Percentiles rank a stretch among this genome's conserved stretches.
These are phyloP conservation scores for Acarapis woodi DNA, from an alignment of 1,140 invertebrate genomes.

Conservation along the genomic window DNA sequence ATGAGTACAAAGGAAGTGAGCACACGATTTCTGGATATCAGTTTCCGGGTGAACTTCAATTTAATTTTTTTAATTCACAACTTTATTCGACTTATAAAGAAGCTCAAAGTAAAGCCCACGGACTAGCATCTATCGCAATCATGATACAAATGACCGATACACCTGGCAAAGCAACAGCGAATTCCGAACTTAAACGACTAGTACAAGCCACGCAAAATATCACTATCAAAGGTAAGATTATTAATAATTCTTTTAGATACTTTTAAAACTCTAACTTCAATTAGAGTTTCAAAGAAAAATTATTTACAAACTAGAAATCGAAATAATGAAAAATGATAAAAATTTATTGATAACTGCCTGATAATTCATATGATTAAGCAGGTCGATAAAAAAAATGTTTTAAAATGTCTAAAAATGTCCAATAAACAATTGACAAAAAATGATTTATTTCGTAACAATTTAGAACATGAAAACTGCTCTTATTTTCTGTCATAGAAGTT, in stretches of 20 bases:
- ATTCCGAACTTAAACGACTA: slow-evolving; percentile 7
- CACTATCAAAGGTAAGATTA: slow-evolving; percentile 5
- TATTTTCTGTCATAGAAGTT: no score
- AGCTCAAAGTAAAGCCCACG: slow-evolving; percentile 51
- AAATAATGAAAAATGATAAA: no score
- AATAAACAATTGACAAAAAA: no score
- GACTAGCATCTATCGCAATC: slow-evolving; percentile 63
- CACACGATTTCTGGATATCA: slow-evolving; percentile 69
- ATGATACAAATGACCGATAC: slow-evolving; percentile 20
- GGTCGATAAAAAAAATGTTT: no score
- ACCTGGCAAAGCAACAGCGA: slow-evolving; percentile 1
- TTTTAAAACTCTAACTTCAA: neutral
- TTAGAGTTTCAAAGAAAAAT: no score
- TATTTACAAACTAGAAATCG: no score
- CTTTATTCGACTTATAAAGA: slow-evolving; percentile 87
- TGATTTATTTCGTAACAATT: no score
- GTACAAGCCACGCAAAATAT: slow-evolving; percentile 7
- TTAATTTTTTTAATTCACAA: slow-evolving; percentile 82
- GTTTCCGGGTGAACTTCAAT: slow-evolving; percentile 79
- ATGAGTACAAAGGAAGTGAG: slow-evolving; percentile 37
- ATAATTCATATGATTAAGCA: no score
- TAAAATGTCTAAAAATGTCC: no score
- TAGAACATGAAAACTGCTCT: no score
- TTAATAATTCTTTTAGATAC: slow-evolving; percentile 61
- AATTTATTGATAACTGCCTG: no score